Evolutionary conservation across 2,888 invertebrate genomes (phyloP).

Genomic region (Patella ulyssiponensis): DNA sequence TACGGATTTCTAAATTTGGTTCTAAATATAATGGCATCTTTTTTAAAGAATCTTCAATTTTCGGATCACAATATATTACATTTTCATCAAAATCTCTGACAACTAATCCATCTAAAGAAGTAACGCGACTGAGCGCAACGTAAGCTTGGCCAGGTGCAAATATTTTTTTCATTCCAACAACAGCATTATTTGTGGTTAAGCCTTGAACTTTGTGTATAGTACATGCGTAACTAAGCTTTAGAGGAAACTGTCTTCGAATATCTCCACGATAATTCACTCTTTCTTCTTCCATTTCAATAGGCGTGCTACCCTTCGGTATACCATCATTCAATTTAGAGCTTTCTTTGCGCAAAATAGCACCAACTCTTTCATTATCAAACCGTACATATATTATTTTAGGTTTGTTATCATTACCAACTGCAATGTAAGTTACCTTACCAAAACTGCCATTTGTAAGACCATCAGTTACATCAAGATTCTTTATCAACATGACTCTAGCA

Average conservation of each 20-base stretch:
- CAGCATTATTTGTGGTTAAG: background rate
- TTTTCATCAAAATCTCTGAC: background rate
- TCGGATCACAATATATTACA: background rate
- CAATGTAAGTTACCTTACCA: constrained; percentile 17
- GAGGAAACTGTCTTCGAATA: constrained; percentile 17
- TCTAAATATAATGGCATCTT: background rate
- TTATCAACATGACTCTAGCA: constrained; percentile 23
- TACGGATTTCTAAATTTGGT: background rate
- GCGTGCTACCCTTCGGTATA: background rate
- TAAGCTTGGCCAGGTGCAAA: constrained; percentile 17
- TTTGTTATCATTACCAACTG: background rate
- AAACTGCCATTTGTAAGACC: constrained; percentile 25
- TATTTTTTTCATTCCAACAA: background rate
- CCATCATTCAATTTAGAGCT: background rate
- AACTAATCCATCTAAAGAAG: constrained; percentile 11
- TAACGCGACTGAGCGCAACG: constrained; percentile 34
- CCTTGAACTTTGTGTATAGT: constrained; percentile 29
- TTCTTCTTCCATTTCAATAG: constrained; percentile 18
- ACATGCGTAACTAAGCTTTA: constrained; percentile 20
- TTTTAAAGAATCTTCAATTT: background rate
- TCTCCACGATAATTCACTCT: constrained; percentile 8
- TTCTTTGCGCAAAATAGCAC: background rate
- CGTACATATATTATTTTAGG: constrained; percentile 1
- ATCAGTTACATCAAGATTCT: constrained; percentile 19
- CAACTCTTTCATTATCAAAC: constrained; percentile 18